Evolutionary conservation across 2,113 vertebrate genomes (phyloP).

Genomic region (Stegastes partitus): DNA sequence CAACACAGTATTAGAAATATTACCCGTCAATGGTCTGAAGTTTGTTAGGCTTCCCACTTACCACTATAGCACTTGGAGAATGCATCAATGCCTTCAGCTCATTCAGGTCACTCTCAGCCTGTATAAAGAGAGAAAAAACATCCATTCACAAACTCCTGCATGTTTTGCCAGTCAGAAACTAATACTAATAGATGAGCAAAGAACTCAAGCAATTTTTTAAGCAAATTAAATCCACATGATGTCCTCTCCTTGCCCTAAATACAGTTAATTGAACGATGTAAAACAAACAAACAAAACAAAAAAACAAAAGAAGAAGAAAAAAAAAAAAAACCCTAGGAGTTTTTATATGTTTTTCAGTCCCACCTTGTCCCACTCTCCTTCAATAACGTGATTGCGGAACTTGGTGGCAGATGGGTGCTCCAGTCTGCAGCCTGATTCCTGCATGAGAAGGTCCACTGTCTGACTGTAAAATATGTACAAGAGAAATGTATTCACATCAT

Average conservation of each 20-base stretch:
- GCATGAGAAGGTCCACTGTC: constrained; percentile 98
- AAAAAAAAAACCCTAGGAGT: no score
- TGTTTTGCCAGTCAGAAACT: neutral
- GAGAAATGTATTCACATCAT: neutral
- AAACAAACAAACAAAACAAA: no score
- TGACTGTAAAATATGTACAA: constrained; percentile 85
- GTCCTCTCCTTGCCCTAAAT: neutral
- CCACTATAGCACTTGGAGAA: constrained; percentile 96
- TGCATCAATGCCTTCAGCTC: constrained; percentile 98
- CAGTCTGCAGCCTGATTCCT: constrained; percentile 98
- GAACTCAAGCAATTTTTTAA: neutral
- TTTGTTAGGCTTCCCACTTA: constrained; percentile 81
- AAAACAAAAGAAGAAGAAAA: no score
- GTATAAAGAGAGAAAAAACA: constrained; percentile 77
- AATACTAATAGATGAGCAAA: neutral
- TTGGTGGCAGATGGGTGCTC: constrained; percentile 98
- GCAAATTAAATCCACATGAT: neutral
- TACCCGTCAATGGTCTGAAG: neutral
- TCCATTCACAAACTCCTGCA: neutral
- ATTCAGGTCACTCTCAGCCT: constrained; percentile 99
- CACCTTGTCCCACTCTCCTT: constrained; percentile 99
- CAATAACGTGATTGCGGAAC: constrained; percentile 98
- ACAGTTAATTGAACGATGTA: no score
- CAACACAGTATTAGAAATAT: neutral
- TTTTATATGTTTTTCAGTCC: neutral